Base-by-base conservation (phyloP, 2,113 vertebrate species). In the Dasyurus viverrinus region DNA sequence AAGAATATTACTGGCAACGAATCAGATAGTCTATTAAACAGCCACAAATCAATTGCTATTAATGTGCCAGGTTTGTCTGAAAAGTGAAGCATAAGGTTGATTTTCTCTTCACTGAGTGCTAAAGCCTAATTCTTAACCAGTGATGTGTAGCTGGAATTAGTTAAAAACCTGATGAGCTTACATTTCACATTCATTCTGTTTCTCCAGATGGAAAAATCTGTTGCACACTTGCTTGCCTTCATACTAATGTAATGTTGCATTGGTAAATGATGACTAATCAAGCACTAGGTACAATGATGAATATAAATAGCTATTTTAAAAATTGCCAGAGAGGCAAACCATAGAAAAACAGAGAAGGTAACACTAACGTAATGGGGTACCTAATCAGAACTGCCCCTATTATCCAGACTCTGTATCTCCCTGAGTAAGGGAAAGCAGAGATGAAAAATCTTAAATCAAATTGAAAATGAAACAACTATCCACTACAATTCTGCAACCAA, bases 41-140 rank as follows among this genome's bases (percentile, higher is more conserved):
- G 46, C 30, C 90, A 93, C 92, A 89, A 54, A 96, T 27, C 14
- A 94, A 55, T 50, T 90, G 91, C 36, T 54, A 93, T n/a, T 50
- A 19, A 36, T 53, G 89, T 54, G 10, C 8, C 0, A 93, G 93
- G 91, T 92, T 52, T 92, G 76, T 3, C 26, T 89, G 24, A 94
- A 92, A 84, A 93, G 48, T 47, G 42, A 11, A 36, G 5, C 53
- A 55, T 92, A 60, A 8, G 4, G 90, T 95, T 92, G 27, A 84
- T 89, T 95, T 91, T n/a, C 42, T 90, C 53, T 89, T 93, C 57
- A 60, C 36, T 53, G 26, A 76, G 52, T 1, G 2, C 7, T 27
- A 50, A 48, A 93, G 55, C 54, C 53, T 91, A 36, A 92, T 53
- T 55, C 50, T 26, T 48, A 93, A 89, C 55, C 2, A 50, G 9